A percentile compares a stretch with the other conserved stretches of the same genome.
Conservation (phyloP, 2,797 vertebrate species). For the Meriones psammophilus region DNA sequence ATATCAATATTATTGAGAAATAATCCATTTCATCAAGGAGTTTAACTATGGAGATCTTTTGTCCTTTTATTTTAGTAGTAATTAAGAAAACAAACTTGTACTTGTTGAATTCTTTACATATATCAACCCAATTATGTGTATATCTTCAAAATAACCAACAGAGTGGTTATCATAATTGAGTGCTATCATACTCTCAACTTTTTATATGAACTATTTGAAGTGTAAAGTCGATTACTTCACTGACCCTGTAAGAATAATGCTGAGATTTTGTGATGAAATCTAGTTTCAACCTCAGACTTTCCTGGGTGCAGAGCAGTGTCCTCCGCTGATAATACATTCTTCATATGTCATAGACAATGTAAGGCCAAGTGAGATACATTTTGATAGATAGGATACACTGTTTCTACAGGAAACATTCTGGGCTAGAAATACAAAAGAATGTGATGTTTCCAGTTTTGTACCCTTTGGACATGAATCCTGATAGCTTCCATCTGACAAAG, state of each 20-base stretch:
- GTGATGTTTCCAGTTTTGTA: slow-evolving; percentile 55
- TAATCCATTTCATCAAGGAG: not conserved
- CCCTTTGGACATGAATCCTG: slow-evolving; percentile 58
- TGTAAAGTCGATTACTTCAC: not conserved
- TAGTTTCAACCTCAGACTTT: not conserved
- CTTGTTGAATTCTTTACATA: not conserved
- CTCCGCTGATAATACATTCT: not conserved
- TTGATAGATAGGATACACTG: slow-evolving; percentile 28
- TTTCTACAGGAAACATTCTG: slow-evolving; percentile 32
- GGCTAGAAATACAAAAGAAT: slow-evolving; percentile 49
- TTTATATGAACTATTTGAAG: slow-evolving; percentile 6
- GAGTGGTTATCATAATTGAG: no score
- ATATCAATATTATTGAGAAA: slow-evolving; percentile 41
- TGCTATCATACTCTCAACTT: not conserved
- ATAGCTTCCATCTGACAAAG: slow-evolving; percentile 75
- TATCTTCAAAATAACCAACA: slow-evolving; percentile 30
- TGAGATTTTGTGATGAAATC: slow-evolving; percentile 21
- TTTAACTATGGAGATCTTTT: not conserved
- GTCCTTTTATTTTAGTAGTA: slow-evolving; percentile 5
- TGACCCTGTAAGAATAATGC: not conserved
- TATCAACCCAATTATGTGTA: not conserved
- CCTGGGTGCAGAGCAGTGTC: not conserved
- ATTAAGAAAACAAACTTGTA: slow-evolving; percentile 25
- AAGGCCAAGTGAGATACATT: slow-evolving; percentile 20
- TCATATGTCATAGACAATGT: not conserved